These are phyloP conservation scores for Pedionomus torquatus DNA, from an alignment of 2,113 vertebrate genomes.

Conservation along the genomic window DNA sequence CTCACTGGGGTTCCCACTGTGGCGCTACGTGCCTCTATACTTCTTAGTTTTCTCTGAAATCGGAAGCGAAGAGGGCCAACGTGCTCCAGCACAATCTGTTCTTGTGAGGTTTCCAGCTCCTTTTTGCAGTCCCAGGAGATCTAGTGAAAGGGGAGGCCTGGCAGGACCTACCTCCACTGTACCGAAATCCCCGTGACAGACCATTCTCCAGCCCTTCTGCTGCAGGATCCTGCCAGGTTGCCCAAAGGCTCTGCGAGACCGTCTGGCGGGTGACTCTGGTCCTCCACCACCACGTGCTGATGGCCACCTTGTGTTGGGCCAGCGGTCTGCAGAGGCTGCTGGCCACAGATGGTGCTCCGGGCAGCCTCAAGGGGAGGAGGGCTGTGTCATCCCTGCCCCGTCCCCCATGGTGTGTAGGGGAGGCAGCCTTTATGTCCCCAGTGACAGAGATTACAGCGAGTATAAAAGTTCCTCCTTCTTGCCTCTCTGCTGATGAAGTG, in stretches of 20 bases:
- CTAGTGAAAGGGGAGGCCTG: not conserved
- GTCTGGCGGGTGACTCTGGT: not conserved
- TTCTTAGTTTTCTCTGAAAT: not conserved
- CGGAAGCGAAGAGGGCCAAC: not conserved
- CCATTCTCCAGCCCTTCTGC: not conserved
- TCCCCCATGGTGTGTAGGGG: fast-evolving
- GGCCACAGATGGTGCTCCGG: not conserved
- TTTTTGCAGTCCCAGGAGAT: not conserved
- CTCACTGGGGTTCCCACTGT: fast-evolving
- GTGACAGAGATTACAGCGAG: fast-evolving
- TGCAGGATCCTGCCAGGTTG: not conserved
- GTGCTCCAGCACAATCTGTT: not conserved
- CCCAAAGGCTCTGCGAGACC: not conserved
- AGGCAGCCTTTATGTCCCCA: fast-evolving
- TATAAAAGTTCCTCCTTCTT: not conserved
- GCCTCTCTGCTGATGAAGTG: not conserved
- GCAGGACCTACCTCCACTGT: not conserved
- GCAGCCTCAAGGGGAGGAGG: not conserved
- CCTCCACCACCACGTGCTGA: fast-evolving
- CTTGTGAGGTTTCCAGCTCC: not conserved
- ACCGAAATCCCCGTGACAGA: not conserved
- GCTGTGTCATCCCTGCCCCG: not conserved
- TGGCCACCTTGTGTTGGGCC: not conserved
- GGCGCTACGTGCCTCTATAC: not conserved
- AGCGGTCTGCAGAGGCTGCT: not conserved